Evolutionary conservation across 2,888 invertebrate species (phyloP), one percentile per base, ranked within the genome.

Genomic region (Drosophila rellima): DNA sequence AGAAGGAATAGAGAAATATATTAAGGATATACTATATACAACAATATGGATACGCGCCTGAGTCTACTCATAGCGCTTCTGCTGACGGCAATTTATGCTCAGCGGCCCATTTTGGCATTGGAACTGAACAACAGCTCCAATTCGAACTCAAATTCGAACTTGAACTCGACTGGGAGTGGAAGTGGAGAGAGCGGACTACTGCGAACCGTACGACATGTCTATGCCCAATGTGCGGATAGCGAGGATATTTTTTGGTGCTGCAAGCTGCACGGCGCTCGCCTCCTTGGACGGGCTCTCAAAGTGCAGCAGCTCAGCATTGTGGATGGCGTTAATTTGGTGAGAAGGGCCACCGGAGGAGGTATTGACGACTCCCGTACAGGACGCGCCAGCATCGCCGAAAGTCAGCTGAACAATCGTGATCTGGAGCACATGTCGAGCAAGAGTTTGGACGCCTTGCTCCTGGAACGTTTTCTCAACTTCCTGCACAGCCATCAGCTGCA

Each of bases 221-320:
- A 91, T 61, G 86, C 81, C 20, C 94, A 94, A 89, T 96, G 96
- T 90, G 94, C 94, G 77, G 93, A 93, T 70, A 94, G 94, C 47
- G 93, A 94, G 71, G 95, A 96, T 85, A 93, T 95, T 55, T 92
- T 95, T 77, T 95, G 95, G 93, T 96, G 96, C 90, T 93, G 96
- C 79, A 96, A 96, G 92, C 93, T 96, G 60, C 95, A 95, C 89
- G 95, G 95, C 0, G 93, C 95, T 0, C 95, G 95, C 87, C 92
- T 95, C 40, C 93, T 94, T 13, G 95, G 95, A 70, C 93, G 95
- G 17, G 96, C 95, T 0, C 92, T 95, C 0, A 94, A 94, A 71
- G 93, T 94, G 84, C 94, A 95, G 63, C 93, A 93, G 35, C 93
- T 96, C 39, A 94, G 94, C 33, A 90, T 96, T 33, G 81, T 94